Evolutionary conservation across 2,888 invertebrate species (phyloP).

Genomic region (Neoaliturus tenellus): DNA sequence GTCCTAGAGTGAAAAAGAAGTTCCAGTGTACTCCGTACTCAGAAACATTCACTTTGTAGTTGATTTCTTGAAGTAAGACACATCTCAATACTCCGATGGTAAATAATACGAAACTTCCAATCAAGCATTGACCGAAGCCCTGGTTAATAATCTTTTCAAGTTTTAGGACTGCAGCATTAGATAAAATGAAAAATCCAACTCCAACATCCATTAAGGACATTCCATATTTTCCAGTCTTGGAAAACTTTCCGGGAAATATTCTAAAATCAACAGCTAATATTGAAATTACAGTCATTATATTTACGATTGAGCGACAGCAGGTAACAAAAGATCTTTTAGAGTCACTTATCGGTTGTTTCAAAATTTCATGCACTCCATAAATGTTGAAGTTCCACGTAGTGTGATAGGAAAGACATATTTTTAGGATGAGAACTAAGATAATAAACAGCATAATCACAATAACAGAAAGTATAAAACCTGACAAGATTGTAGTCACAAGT

Average conservation of each 20-base stretch:
- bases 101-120: constrained; percentile 74
- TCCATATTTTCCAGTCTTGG: constrained; percentile 92
- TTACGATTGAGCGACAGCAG: constrained; percentile 81
- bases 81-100: constrained; percentile 80
- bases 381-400: background rate
- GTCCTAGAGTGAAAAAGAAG: constrained; percentile 95
- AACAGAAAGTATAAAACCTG: background rate
- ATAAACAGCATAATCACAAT: background rate
- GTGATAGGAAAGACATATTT: background rate
- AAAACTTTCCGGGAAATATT: constrained; percentile 88
- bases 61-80: constrained; percentile 77
- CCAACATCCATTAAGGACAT: constrained; percentile 97
- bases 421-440: background rate
- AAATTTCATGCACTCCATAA: background rate
- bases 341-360: background rate
- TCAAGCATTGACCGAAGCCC: constrained; percentile 68
- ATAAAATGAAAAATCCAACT: constrained; percentile 90
- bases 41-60: constrained; percentile 91
- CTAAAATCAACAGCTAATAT: constrained; percentile 97
- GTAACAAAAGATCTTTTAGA: constrained; percentile 74
- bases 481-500: background rate
- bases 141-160: constrained; percentile 17
- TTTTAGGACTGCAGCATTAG: constrained; percentile 85
- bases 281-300: constrained; percentile 84
- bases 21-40: constrained; percentile 99